phyloP scores from a whole-genome alignment of 1,140 invertebrate genomes.

The Chrysopa pallens region DNA sequence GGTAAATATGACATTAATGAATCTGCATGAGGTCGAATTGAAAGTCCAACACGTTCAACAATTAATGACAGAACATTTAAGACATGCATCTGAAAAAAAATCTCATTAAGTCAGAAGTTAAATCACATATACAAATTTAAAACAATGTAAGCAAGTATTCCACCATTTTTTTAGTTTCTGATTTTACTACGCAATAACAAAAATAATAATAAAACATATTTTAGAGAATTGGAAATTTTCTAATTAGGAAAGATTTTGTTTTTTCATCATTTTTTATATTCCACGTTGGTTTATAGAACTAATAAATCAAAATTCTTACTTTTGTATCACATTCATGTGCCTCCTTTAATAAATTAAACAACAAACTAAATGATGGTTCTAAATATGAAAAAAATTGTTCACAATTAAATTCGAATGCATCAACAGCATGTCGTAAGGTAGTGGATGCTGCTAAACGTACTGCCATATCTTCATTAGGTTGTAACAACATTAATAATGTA shows the following conservation, averaged over 20 bases:
- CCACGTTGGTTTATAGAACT: too few species aligned
- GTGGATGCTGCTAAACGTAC: constrained; percentile 61
- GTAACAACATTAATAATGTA: constrained; percentile 52
- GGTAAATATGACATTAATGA: constrained; percentile 70
- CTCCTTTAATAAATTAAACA: constrained; percentile 74
- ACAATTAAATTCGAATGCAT: constrained; percentile 82
- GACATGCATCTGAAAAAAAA: constrained; percentile 61
- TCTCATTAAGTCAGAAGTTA: too few species aligned
- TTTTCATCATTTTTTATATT: too few species aligned
- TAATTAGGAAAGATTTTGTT: too few species aligned
- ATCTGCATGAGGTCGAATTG: constrained; percentile 49
- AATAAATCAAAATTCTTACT: constrained; percentile 25
- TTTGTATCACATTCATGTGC: constrained; percentile 86
- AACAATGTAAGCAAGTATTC: too few species aligned
- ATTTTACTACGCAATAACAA: too few species aligned
- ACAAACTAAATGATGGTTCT: constrained; percentile 49
- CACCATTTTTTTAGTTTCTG: too few species aligned
- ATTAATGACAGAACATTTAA: constrained; percentile 79
- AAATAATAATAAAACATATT: too few species aligned
- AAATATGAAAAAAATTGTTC: constrained; percentile 73
- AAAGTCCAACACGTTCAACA: constrained; percentile 64
- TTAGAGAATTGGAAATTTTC: too few species aligned
- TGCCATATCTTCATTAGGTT: constrained; percentile 57
- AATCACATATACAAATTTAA: too few species aligned
- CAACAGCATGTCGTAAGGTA: constrained; percentile 61